Evolutionary conservation across 2,797 vertebrate genomes (phyloP).

Genomic region (Pipistrellus kuhlii): DNA sequence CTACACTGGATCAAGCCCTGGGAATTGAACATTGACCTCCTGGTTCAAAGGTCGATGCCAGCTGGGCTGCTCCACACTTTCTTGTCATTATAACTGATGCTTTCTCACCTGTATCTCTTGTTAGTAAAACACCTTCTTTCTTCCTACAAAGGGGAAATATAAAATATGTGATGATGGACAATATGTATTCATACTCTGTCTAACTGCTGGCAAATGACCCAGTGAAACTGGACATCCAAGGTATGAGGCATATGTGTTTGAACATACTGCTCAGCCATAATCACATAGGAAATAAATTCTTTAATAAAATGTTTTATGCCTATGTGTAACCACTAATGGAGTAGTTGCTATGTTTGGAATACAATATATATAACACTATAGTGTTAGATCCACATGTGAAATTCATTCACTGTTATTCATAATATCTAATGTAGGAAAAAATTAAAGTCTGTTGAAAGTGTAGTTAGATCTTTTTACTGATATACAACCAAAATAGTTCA

Average conservation of each 20-base stretch:
- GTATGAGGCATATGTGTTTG: conserved; percentile 73
- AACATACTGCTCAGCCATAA: not conserved
- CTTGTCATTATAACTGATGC: conserved; percentile 24
- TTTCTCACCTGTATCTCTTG: not conserved
- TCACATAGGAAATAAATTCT: not conserved
- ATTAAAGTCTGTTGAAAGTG: not conserved
- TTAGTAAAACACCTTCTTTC: conserved; percentile 64
- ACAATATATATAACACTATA: too few species aligned
- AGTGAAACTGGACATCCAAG: conserved; percentile 93
- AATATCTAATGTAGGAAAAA: too few species aligned
- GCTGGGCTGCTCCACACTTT: not conserved
- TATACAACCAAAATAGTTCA: conserved; percentile 5
- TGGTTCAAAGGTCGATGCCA: too few species aligned
- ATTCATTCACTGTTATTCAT: too few species aligned
- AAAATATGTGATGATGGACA: conserved; percentile 92
- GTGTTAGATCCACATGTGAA: too few species aligned
- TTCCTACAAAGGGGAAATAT: conserved; percentile 84
- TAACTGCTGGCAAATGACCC: conserved; percentile 91
- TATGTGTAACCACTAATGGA: too few species aligned
- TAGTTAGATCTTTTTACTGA: conserved; percentile 5
- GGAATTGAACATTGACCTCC: too few species aligned
- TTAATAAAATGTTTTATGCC: not conserved
- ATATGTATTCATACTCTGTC: conserved; percentile 94
- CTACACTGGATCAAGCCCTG: too few species aligned
- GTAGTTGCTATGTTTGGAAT: too few species aligned